A percentile compares a stretch with the other conserved stretches of the same genome.
Conservation (phyloP, 2,888 invertebrate species). For the Bursaphelenchus okinawaensis region DNA sequence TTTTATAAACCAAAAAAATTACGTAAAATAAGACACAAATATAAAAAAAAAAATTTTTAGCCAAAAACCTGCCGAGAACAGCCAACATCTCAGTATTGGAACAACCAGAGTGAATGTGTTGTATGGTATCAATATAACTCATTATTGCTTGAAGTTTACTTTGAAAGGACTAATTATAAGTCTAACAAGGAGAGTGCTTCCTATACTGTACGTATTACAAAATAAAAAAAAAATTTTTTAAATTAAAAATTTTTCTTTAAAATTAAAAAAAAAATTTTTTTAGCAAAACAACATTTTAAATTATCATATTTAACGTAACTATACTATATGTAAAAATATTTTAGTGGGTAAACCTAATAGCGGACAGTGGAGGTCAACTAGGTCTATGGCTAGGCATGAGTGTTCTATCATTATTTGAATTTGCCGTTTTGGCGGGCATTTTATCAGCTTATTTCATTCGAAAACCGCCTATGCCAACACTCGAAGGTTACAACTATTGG, state of each 20-base stretch:
- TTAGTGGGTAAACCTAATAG: slow-evolving; percentile 5
- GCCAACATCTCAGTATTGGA: neutral
- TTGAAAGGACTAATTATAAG: neutral
- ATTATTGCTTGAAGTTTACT: neutral
- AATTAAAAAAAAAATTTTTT: neutral
- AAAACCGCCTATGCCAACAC: neutral
- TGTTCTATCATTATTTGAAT: slow-evolving; percentile 7
- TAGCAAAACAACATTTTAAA: too few relatives aligned
- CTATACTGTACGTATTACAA: neutral
- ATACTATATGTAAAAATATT: neutral
- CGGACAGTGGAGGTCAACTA: slow-evolving; percentile 9
- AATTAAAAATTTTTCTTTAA: neutral
- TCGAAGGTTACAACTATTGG: slow-evolving; percentile 14
- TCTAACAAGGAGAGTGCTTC: neutral
- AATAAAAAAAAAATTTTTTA: neutral
- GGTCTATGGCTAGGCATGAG: slow-evolving; percentile 13
- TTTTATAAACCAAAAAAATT: too few relatives aligned
- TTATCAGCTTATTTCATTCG: neutral
- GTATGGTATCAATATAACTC: neutral
- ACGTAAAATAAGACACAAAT: neutral
- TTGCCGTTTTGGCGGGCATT: neutral
- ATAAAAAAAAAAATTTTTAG: neutral
- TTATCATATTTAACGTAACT: neutral
- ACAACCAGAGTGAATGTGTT: neutral
- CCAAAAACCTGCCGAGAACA: neutral